Evolutionary conservation across 2,113 vertebrate genomes (phyloP).

Genomic region (Protobothrops flavoviridis): DNA sequence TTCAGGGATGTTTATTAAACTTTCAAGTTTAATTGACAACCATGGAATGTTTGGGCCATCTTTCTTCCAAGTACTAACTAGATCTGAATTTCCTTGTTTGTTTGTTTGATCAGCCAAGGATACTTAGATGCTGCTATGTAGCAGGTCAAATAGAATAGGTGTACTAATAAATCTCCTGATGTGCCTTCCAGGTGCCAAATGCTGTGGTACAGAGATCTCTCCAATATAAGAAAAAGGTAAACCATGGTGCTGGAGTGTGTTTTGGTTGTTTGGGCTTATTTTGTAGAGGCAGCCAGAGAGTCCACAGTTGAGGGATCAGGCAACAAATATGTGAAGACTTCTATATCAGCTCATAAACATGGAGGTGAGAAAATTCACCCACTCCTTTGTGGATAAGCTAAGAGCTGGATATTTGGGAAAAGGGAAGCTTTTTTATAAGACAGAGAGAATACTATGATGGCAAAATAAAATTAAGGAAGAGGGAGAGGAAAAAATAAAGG

Average conservation of each 20-base stretch:
- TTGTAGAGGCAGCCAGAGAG: neutral
- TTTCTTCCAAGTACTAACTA: neutral
- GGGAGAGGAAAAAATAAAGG: neutral
- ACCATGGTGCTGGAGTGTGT: neutral
- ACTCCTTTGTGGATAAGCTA: conserved; percentile 30
- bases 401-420: neutral
- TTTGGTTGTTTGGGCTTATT: neutral
- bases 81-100: neutral
- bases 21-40: neutral
- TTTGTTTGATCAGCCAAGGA: neutral
- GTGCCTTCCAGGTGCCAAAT: neutral
- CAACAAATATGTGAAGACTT: neutral
- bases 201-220: neutral
- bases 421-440: neutral
- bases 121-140: neutral
- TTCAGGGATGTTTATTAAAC: neutral
- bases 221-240: neutral
- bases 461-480: neutral
- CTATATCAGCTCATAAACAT: neutral
- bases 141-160: neutral
- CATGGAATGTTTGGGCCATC: neutral
- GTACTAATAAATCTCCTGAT: neutral
- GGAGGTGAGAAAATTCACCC: neutral
- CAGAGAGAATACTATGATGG: neutral
- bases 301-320: neutral